Evolutionary conservation across 2,113 vertebrate species (phyloP).

Genomic region (Hipposideros armiger): DNA sequence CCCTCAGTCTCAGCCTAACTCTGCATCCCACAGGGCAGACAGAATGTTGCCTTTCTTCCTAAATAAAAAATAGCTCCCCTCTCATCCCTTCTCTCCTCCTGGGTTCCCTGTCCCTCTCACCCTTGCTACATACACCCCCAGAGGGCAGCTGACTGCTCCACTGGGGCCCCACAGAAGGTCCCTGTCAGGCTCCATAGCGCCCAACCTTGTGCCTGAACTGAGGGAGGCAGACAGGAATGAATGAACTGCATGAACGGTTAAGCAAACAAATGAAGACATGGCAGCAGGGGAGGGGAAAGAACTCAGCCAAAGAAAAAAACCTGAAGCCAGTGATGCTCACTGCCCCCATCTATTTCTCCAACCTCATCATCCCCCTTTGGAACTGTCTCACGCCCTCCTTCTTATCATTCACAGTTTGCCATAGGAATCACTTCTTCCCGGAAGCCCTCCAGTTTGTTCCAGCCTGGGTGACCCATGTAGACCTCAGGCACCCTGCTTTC

Average conservation of each 20-base stretch:
- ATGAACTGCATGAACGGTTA: neutral
- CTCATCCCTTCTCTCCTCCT: neutral
- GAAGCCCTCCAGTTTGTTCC: neutral
- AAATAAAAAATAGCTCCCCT: neutral
- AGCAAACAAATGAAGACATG: neutral
- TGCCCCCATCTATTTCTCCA: neutral
- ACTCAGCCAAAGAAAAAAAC: neutral
- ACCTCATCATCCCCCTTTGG: neutral
- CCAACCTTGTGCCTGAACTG: neutral
- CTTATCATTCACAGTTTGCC: neutral
- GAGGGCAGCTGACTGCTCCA: neutral
- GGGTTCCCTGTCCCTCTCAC: too few species aligned
- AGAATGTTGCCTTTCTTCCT: neutral
- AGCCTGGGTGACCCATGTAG: neutral
- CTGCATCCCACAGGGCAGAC: neutral
- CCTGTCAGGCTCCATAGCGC: fast-evolving
- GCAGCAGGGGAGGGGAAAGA: neutral
- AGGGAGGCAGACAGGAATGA: neutral
- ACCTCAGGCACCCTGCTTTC: neutral
- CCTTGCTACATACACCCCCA: neutral
- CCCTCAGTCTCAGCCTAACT: neutral
- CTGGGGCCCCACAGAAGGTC: too few species aligned
- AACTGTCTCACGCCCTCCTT: neutral
- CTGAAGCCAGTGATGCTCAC: neutral
- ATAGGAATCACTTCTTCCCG: neutral